Conservation (phyloP, 2,797 vertebrate species). For the Morelia viridis region DNA sequence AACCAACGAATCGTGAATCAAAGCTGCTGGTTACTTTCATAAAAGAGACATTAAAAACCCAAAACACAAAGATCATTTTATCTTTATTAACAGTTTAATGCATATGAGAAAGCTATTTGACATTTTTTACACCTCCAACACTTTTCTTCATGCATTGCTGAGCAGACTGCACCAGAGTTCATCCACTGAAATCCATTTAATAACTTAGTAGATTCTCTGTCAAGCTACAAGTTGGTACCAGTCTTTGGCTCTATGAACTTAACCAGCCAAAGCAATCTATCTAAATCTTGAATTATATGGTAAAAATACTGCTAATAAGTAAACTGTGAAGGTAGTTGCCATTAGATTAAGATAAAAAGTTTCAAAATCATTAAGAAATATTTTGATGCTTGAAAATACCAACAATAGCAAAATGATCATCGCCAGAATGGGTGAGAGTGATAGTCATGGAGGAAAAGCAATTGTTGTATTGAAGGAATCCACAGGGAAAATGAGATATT, state of each 20-base stretch:
- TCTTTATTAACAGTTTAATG: conserved; percentile 80
- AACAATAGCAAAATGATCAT: not conserved
- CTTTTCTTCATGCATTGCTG: conserved; percentile 80
- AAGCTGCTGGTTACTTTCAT: conserved; percentile 64
- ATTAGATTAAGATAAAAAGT: not conserved
- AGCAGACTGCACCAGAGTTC: conserved; percentile 73
- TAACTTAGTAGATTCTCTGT: conserved; percentile 70
- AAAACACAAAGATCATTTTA: conserved; percentile 76
- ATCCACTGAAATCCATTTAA: conserved; percentile 73
- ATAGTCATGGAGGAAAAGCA: no score
- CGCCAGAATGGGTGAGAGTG: not conserved
- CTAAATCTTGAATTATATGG: conserved; percentile 45
- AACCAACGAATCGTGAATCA: conserved; percentile 70
- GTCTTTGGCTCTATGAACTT: conserved; percentile 47
- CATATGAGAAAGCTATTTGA: conserved; percentile 75
- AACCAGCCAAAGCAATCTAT: conserved; percentile 17
- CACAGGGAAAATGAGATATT: not conserved
- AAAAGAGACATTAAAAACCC: conserved; percentile 72
- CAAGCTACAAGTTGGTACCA: conserved; percentile 63
- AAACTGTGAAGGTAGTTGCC: conserved; percentile 55
- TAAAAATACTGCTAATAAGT: conserved; percentile 61
- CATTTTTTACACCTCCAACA: conserved; percentile 76
- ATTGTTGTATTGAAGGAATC: not conserved
- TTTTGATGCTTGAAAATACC: not conserved
- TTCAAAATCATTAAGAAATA: not conserved